phyloP scores from a whole-genome alignment of 2,113 vertebrate genomes.

The Tiliqua scincoides region DNA sequence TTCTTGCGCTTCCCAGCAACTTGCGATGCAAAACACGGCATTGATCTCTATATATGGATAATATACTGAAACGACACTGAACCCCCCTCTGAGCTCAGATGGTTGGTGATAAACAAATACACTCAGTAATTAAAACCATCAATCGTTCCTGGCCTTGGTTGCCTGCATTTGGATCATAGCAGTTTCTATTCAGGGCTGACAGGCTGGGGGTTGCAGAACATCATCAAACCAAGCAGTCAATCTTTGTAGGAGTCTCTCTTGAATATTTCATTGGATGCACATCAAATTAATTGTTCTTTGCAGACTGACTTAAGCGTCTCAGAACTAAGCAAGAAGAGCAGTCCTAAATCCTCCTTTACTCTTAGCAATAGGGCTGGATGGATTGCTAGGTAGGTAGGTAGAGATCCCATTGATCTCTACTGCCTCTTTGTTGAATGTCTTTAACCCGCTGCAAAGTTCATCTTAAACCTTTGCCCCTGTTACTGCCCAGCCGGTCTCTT shows the following conservation, averaged over 20 bases:
- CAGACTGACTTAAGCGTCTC: not conserved
- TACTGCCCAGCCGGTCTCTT: not conserved
- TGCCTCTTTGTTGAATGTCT: not conserved
- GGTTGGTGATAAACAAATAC: conserved; percentile 1
- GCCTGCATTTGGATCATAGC: not conserved
- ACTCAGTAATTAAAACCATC: conserved; percentile 23
- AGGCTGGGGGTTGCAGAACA: not conserved
- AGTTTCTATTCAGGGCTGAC: not conserved
- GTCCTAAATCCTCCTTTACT: not conserved
- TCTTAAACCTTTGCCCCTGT: not conserved
- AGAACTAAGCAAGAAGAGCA: not conserved
- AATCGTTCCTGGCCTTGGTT: not conserved
- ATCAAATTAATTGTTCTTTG: not conserved
- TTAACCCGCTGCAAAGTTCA: not conserved
- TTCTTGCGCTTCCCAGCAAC: not conserved
- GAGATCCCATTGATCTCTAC: too few species aligned
- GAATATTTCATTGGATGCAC: not conserved
- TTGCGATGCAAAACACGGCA: not conserved
- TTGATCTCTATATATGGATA: not conserved
- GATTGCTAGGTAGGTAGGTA: too few species aligned
- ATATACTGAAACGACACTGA: not conserved
- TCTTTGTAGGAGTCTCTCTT: not conserved
- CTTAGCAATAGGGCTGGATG: not conserved
- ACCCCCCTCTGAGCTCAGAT: not conserved
- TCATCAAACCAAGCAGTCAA: not conserved